Conservation (phyloP, 2,113 vertebrate species). For the Hiodon tergisus region DNA sequence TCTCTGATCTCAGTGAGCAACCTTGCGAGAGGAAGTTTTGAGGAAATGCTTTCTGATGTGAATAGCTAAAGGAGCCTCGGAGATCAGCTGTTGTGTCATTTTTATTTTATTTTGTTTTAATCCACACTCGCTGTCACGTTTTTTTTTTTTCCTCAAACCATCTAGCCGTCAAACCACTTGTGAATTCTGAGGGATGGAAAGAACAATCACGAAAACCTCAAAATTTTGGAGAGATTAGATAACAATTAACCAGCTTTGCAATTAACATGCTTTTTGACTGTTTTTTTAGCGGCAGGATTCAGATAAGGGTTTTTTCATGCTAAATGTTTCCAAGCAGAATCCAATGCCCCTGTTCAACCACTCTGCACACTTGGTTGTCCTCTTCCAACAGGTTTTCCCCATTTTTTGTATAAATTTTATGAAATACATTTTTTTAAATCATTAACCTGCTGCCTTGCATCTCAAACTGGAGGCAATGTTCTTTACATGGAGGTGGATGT, state of each 20-base stretch:
- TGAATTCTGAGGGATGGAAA: neutral
- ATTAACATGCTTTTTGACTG: neutral
- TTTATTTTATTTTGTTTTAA: too few relatives aligned
- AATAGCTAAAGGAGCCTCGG: too few relatives aligned
- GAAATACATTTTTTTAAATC: too few relatives aligned
- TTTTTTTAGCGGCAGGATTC: too few relatives aligned
- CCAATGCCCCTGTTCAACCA: neutral
- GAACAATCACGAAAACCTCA: neutral
- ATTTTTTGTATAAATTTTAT: too few relatives aligned
- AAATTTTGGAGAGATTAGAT: neutral
- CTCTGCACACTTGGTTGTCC: neutral
- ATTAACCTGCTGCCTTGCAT: too few relatives aligned
- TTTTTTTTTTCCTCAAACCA: neutral
- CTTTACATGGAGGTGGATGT: conserved; percentile 3
- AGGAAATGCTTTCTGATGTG: too few relatives aligned
- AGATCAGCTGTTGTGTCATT: too few relatives aligned
- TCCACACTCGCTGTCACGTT: neutral
- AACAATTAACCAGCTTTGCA: neutral
- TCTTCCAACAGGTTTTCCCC: neutral
- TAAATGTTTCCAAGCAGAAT: conserved; percentile 4
- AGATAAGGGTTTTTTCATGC: too few relatives aligned
- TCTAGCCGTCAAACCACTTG: too few relatives aligned
- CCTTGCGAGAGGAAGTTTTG: neutral
- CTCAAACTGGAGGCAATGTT: too few relatives aligned
- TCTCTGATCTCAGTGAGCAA: neutral